Evolutionary conservation across 1,140 invertebrate genomes (phyloP).

Genomic region (Magallana ariakensis): DNA sequence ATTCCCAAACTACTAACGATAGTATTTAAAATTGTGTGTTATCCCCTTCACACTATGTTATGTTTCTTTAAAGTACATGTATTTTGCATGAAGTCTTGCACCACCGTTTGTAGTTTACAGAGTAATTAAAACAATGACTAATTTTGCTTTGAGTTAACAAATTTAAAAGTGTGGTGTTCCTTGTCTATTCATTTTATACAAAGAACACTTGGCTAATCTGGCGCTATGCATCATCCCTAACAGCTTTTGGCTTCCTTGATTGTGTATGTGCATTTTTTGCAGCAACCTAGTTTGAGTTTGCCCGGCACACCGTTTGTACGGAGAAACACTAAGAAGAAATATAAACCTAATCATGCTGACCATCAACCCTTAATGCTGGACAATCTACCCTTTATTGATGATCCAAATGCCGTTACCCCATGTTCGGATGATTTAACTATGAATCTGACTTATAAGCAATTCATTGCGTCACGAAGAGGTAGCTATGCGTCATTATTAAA

Average conservation of each 20-base stretch:
- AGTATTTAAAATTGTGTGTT: slow-evolving; percentile 10
- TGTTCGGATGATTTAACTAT: slow-evolving; percentile 92
- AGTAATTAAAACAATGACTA: background rate
- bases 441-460: slow-evolving; percentile 71
- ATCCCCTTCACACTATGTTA: background rate
- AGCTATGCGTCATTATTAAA: slow-evolving; percentile 70
- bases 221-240: background rate
- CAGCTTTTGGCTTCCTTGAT: background rate
- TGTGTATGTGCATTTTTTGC: slow-evolving; percentile 51
- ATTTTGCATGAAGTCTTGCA: slow-evolving; percentile 15
- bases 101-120: background rate
- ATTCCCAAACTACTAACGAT: slow-evolving; percentile 5
- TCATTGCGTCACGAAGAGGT: slow-evolving; percentile 61
- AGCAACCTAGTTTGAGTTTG: slow-evolving; percentile 95
- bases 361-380: slow-evolving; percentile 94
- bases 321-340: slow-evolving; percentile 87
- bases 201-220: background rate
- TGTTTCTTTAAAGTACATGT: background rate
- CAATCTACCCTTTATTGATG: slow-evolving; percentile 97
- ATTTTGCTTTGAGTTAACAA: slow-evolving; percentile 29
- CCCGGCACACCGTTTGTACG: slow-evolving; percentile 97
- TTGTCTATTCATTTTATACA: slow-evolving; percentile 11
- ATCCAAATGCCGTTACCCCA: slow-evolving; percentile 97
- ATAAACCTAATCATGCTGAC: slow-evolving; percentile 82
- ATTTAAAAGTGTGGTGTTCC: slow-evolving; percentile 11